A percentile compares a stretch with the other conserved stretches of the same genome.
These are phyloP conservation scores for Oryzias dopingdopingensis DNA, from an alignment of 2,797 vertebrate species.

Conservation along the genomic window DNA sequence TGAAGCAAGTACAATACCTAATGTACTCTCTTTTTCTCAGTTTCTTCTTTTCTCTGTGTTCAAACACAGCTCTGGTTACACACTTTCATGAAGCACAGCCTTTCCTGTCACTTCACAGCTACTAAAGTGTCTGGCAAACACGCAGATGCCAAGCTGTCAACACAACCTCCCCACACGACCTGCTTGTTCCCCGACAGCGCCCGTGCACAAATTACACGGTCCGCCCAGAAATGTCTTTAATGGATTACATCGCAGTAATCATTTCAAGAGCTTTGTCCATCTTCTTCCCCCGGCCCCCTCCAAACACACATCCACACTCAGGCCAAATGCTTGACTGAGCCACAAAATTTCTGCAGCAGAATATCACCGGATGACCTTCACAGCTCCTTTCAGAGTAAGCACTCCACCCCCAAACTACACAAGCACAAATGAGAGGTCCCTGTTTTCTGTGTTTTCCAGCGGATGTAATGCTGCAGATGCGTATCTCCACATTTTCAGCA, in stretches of 20 bases:
- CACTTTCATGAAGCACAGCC: slow-evolving; percentile 40
- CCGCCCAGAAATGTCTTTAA: not conserved
- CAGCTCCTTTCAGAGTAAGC: slow-evolving; percentile 41
- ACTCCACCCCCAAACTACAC: slow-evolving; percentile 12
- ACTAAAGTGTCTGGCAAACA: slow-evolving; percentile 60
- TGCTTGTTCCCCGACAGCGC: slow-evolving; percentile 20
- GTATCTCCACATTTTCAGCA: slow-evolving; percentile 3
- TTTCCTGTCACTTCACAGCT: slow-evolving; percentile 60
- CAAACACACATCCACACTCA: not conserved
- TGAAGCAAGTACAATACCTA: too few relatives aligned
- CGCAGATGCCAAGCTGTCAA: slow-evolving; percentile 55
- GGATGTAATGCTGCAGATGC: not conserved
- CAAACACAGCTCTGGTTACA: slow-evolving; percentile 16
- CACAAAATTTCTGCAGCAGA: slow-evolving; percentile 6
- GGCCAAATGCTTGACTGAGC: slow-evolving; percentile 29
- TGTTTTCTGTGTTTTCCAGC: not conserved
- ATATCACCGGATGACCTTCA: slow-evolving; percentile 59
- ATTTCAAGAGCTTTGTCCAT: not conserved
- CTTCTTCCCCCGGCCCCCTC: not conserved
- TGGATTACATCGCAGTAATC: slow-evolving; percentile 1
- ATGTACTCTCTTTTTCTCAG: not conserved
- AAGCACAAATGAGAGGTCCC: not conserved
- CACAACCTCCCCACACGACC: slow-evolving; percentile 30
- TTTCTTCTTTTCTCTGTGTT: slow-evolving; percentile 7
- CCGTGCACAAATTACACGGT: not conserved